Base-by-base conservation (phyloP, 2,797 vertebrate species). In the Ctenopoma multispine region DNA sequence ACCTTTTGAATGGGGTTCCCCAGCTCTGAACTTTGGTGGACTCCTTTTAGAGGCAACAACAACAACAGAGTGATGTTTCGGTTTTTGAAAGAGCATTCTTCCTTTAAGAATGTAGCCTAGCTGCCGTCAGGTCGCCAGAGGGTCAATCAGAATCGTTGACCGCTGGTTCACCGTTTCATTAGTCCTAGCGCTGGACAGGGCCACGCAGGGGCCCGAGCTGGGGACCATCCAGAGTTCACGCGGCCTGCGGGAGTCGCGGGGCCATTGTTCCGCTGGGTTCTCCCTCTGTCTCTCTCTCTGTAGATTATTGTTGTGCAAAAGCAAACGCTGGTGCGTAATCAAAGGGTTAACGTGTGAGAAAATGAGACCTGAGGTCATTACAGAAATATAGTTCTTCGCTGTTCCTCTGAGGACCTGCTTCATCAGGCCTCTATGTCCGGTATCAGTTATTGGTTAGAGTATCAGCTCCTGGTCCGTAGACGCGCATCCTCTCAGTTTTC, bases 131-230 rank as follows among this genome's bases (percentile, higher is more conserved):
- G 91, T 92, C 91, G 87, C 63, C 3, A 0, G 54, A 87, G 95
- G 96, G 96, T 96, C 96, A 96, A 79, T 85, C 84, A 77, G 94
- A 95, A 96, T 92, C 94, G 95, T 96, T 96, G 94, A 95, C 95
- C 96, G 96, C 95, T 92, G 95, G 87, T 93, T 95, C 95, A 95
- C 93, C 94, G 92, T 94, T 96, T 92, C 95, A 96, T 96, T 95
- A 96, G 96, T 96, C 86, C 96, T 94, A 84, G 92, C 92, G 91
- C 93, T 89, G 90, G 93, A 95, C 95, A 94, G 93, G 93, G 89
- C 90, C 90, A 93, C 83, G 93, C 87, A 79, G 85, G 86, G 84
- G 88, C 81, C 56, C 77, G 90, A 51, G 89, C 94, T 90, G 94
- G 93, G 94, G 83, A 82, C 81, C 91, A 91, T 50, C 31, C 79